These are phyloP conservation scores for Varanus komodoensis DNA, from an alignment of 2,113 vertebrate genomes.

Conservation along the genomic window DNA sequence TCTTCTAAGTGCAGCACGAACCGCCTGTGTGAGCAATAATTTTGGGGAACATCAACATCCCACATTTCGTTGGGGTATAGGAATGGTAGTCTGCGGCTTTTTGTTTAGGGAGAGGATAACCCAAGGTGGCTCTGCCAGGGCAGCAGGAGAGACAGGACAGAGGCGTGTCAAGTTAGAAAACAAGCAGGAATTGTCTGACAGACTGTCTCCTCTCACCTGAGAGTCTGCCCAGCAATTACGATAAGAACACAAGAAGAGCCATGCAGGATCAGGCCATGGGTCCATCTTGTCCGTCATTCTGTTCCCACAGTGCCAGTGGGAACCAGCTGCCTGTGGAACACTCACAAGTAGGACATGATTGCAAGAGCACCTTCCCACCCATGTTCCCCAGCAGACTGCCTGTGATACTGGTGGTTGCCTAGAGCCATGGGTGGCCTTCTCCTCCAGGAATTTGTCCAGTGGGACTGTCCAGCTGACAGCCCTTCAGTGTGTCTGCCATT, in stretches of 20 bases:
- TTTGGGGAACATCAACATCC: background rate
- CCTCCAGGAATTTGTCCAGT: too few relatives aligned
- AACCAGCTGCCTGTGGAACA: too few relatives aligned
- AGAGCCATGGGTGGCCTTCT: too few relatives aligned
- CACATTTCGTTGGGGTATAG: background rate
- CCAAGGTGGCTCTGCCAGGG: too few relatives aligned
- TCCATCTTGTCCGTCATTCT: too few relatives aligned
- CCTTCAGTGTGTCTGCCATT: background rate
- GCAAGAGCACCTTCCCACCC: too few relatives aligned
- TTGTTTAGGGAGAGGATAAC: background rate
- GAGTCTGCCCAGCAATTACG: background rate
- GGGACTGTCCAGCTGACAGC: background rate
- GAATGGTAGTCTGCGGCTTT: background rate
- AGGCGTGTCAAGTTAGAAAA: background rate
- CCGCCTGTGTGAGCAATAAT: background rate
- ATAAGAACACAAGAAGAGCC: too few relatives aligned
- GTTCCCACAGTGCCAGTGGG: too few relatives aligned
- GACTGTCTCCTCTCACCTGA: background rate
- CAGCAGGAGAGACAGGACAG: background rate
- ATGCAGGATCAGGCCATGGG: too few relatives aligned
- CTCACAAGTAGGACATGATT: too few relatives aligned
- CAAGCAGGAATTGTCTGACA: background rate
- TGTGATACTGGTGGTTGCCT: too few relatives aligned
- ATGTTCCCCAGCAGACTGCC: too few relatives aligned
- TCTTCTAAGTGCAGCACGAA: background rate